Evolutionary conservation across 1,140 invertebrate genomes (phyloP), one percentile per base, ranked within the genome.

Genomic region (Paraescarpia echinospica): DNA sequence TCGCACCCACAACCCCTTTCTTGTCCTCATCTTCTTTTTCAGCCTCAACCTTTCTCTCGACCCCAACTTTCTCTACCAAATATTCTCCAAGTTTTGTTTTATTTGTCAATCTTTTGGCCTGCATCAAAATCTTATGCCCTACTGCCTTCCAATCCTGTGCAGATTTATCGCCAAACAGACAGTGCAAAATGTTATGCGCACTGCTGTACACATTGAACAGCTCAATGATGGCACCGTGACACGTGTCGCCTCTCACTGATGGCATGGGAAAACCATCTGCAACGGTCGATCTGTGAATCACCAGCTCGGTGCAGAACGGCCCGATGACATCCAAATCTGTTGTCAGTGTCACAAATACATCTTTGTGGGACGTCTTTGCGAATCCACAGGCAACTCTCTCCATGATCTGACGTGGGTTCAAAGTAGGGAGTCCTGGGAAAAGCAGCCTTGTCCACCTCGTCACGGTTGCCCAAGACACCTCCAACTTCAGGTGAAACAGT

Each of bases 41-140:
- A 31, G 18, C 89, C 89, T 90, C 89, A 90, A 41, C 41, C 12
- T 12, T 12, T 41, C 12, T 41, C 41, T 41, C 41, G 12, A 41
- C 41, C 4, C 89, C 1, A 5, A 90, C 89, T 90, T 90, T 90
- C 89, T 90, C n/a, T 5, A 90, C 89, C 33, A 90, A 90, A 90
- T 90, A 90, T 31, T 33, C 89, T 33, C 89, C 89, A 31, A 90
- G 89, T 90, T 90, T 90, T 90, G 89, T 90, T 22, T 90, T 90
- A 31, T 90, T 31, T 77, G 4, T n/a, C 89, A 34, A 90, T 31
- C 89, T 90, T 27, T 90, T 90, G 14, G 35, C n/a, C 89, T 90
- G 89, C 89, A 33, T 90, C 0, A 22, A 2, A 18, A 90, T 33
- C 33, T 90, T 90, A n/a, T 90, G 35, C 9, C 89, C 89, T 18